phyloP scores from a whole-genome alignment of 2,797 vertebrate genomes.

The Acrossocheilus fasciatus region DNA sequence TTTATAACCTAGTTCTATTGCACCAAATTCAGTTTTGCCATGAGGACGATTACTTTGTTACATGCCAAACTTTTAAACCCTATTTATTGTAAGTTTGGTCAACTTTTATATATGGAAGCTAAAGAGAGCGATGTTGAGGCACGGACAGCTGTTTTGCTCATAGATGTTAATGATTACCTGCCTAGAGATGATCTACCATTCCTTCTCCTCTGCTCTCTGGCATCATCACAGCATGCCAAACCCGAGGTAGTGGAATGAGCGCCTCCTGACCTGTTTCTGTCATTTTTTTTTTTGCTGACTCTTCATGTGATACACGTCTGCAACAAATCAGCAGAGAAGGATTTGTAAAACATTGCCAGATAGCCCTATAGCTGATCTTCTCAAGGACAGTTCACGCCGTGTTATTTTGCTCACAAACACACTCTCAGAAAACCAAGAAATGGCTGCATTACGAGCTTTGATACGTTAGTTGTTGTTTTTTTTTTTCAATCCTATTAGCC shows the following conservation, averaged over 20 bases:
- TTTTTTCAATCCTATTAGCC: slow-evolving; percentile 40
- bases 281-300: slow-evolving; percentile 14
- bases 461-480: slow-evolving; percentile 32
- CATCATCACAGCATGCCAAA: slow-evolving; percentile 31
- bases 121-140: not conserved
- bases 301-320: slow-evolving; percentile 9
- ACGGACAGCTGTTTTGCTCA: slow-evolving; percentile 1
- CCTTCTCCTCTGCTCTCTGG: not conserved
- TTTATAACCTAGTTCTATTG: not conserved
- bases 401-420: slow-evolving; percentile 25
- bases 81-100: slow-evolving; percentile 33
- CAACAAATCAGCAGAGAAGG: slow-evolving; percentile 11
- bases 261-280: not conserved
- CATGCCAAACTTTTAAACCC: slow-evolving; percentile 3
- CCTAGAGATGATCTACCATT: slow-evolving; percentile 3
- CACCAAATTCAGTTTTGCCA: slow-evolving; percentile 19
- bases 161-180: slow-evolving; percentile 45
- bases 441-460: slow-evolving; percentile 41
- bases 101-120: slow-evolving; percentile 10
- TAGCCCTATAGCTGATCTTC: slow-evolving; percentile 28
- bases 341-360: slow-evolving; percentile 47
- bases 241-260: not conserved
- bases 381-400: slow-evolving; percentile 23
- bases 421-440: slow-evolving; percentile 32
- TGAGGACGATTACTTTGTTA: slow-evolving; percentile 7